Conservation (phyloP, 2,888 invertebrate species). For the Morpho deidamia region DNA sequence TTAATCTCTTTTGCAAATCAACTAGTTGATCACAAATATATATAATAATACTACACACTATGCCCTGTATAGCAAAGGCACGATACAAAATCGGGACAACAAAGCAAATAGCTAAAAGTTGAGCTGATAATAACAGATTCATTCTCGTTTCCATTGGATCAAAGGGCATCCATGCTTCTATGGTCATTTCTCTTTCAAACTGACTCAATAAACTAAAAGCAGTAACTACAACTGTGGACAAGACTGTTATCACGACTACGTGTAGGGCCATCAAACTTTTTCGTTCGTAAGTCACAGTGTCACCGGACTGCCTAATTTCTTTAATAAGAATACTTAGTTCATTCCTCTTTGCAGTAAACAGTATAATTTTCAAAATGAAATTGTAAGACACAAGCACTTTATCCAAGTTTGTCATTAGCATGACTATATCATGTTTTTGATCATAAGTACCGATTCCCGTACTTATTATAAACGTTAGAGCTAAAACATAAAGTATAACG, state of each 20-base stretch:
- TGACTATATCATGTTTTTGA: conserved; percentile 32
- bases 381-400: conserved; percentile 48
- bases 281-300: conserved; percentile 37
- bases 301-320: conserved; percentile 50
- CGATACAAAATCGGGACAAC: conserved; percentile 41
- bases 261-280: conserved; percentile 42
- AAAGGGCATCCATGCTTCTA: conserved; percentile 63
- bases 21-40: conserved; percentile 59
- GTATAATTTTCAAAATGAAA: conserved; percentile 44
- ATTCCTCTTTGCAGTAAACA: conserved; percentile 41
- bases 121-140: conserved; percentile 39
- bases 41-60: conserved; percentile 54
- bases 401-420: conserved; percentile 47
- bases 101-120: conserved; percentile 39
- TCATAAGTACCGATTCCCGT: conserved; percentile 45
- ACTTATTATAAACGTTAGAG: conserved; percentile 36
- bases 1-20: conserved; percentile 42
- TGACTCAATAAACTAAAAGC: conserved; percentile 40
- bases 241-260: conserved; percentile 33
- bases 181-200: conserved; percentile 43
- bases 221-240: conserved; percentile 31
- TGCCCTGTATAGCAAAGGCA: conserved; percentile 53
- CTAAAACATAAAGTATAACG: conserved; percentile 33
- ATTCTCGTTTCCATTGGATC: conserved; percentile 40
- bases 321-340: conserved; percentile 39